A percentile compares a stretch with the other conserved stretches of the same genome.
phyloP scores from a whole-genome alignment of 2,888 invertebrate species.

The Ectemnius continuus region DNA sequence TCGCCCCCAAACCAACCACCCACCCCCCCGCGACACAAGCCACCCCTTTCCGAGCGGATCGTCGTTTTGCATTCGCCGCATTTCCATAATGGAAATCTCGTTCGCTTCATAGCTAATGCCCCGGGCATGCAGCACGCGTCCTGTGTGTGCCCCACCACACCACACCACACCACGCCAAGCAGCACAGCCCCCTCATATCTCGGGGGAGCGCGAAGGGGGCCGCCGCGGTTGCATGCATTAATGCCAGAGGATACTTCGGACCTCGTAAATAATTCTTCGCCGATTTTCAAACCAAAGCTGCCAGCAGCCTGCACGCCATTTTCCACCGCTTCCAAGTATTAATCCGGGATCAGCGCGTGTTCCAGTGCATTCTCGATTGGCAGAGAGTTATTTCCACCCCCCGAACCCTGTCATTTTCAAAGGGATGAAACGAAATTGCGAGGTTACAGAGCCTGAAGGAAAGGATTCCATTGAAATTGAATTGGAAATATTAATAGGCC shows the following conservation, averaged over 20 bases:
- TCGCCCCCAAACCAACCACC: conserved; percentile 12
- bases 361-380: too few species aligned
- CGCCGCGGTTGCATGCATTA: background rate
- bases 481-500: conserved; percentile 73
- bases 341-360: background rate
- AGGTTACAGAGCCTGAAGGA: background rate
- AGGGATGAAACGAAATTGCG: too few species aligned
- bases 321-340: conserved; percentile 7
- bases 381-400: too few species aligned
- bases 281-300: background rate
- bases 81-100: conserved; percentile 47
- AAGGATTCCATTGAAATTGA: conserved; percentile 75
- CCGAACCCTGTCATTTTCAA: too few species aligned
- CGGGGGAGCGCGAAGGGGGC: background rate
- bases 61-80: conserved; percentile 23
- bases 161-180: too few species aligned
- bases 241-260: background rate
- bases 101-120: conserved; percentile 24
- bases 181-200: too few species aligned
- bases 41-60: too few species aligned
- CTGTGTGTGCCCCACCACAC: too few species aligned
- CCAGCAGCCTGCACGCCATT: background rate
- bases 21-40: too few species aligned
- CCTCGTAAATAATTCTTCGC: conserved; percentile 15
- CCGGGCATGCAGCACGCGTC: too few species aligned